Conservation (phyloP, 37 sponge, comb jelly and placozoan species). For the Agelas oroides region DNA sequence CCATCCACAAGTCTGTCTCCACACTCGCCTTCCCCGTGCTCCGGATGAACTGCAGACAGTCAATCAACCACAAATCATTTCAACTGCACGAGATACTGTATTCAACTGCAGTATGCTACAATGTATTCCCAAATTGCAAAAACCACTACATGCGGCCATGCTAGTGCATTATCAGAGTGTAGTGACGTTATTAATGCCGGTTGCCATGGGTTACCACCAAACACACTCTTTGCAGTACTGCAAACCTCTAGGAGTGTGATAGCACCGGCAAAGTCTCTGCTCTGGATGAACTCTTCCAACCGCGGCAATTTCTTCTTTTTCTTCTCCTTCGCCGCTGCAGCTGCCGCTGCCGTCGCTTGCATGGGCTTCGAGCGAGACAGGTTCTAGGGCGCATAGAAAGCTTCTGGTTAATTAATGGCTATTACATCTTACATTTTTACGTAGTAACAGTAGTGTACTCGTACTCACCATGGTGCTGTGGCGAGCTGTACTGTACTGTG, state of each 20-base stretch:
- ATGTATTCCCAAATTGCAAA: no score
- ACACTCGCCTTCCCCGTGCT: constrained; percentile 60
- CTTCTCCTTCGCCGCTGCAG: constrained; percentile 71
- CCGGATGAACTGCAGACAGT: constrained; percentile 63
- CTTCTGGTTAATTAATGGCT: not conserved
- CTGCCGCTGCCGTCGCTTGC: constrained; percentile 17
- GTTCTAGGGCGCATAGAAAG: constrained; percentile 39
- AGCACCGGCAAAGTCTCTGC: constrained; percentile 95
- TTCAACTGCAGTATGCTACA: not conserved
- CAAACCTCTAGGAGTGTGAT: constrained; percentile 92
- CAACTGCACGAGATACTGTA: not conserved
- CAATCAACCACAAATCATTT: not conserved
- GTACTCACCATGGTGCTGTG: no score
- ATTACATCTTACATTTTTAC: not conserved
- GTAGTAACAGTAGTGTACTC: no score
- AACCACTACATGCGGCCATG: no score
- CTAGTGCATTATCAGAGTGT: no score
- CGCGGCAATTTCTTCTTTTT: constrained; percentile 86
- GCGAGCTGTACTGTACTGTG: no score
- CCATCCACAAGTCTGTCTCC: constrained; percentile 85
- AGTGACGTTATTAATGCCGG: no score
- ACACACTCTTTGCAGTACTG: no score
- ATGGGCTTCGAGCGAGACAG: constrained; percentile 84
- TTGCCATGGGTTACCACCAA: no score
- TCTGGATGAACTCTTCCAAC: constrained; percentile 84